phyloP scores from a whole-genome alignment of 2,113 vertebrate species.

The Pteropus alecto region DNA sequence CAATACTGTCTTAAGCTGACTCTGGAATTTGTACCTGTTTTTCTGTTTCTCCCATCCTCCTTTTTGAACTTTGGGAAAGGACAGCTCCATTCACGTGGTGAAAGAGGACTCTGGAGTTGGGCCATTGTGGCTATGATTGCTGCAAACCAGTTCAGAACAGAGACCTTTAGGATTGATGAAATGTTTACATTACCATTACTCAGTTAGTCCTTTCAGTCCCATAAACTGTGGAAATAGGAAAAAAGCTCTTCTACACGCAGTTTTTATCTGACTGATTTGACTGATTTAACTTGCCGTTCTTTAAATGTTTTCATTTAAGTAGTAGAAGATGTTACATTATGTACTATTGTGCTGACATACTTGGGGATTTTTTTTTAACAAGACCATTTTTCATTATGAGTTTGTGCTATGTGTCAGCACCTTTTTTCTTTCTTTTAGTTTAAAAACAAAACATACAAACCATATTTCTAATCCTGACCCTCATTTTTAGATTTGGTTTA shows the following conservation, averaged over 20 bases:
- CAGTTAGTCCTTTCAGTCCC: slow-evolving; percentile 23
- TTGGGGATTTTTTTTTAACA: slow-evolving; percentile 80
- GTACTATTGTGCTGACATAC: slow-evolving; percentile 77
- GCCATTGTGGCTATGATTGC: background rate
- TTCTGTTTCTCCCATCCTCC: background rate
- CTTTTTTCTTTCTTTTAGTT: slow-evolving; percentile 56
- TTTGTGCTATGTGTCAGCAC: slow-evolving; percentile 82
- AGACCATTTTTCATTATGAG: slow-evolving; percentile 80
- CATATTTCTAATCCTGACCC: slow-evolving; percentile 73
- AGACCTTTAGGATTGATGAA: background rate
- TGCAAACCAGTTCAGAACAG: background rate
- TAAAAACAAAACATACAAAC: slow-evolving; percentile 74
- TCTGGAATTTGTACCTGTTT: slow-evolving; percentile 3
- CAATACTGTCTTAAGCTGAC: background rate
- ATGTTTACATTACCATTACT: slow-evolving; percentile 48
- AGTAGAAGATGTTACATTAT: slow-evolving; percentile 73
- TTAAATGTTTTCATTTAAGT: slow-evolving; percentile 77
- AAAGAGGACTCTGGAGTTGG: background rate
- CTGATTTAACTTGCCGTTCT: slow-evolving; percentile 56
- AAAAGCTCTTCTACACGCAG: background rate
- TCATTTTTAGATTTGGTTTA: slow-evolving; percentile 71
- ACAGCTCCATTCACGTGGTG: slow-evolving; percentile 20
- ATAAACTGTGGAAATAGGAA: background rate
- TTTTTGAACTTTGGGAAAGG: slow-evolving; percentile 30
- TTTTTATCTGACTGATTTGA: slow-evolving; percentile 65